phyloP scores from a whole-genome alignment of 2,888 invertebrate genomes.

The Rotaria magnacalcarata region DNA sequence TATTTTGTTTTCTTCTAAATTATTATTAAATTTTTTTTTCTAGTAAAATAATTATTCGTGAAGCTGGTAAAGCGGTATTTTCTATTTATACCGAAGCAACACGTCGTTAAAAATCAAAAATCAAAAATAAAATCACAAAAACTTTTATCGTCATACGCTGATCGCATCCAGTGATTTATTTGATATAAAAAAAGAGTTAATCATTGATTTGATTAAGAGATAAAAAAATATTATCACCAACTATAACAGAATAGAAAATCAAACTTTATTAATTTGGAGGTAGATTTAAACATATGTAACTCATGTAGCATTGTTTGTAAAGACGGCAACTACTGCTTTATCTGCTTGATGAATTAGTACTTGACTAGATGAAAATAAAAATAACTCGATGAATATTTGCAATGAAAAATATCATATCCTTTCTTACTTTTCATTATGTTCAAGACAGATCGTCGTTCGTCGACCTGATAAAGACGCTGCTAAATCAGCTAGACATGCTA shows the following conservation, averaged over 20 bases:
- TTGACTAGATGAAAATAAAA: neutral
- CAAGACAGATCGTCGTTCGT: slow-evolving; percentile 13
- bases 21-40: neutral
- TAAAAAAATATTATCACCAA: neutral
- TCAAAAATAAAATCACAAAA: too few species aligned
- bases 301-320: slow-evolving; percentile 14
- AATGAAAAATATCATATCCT: neutral
- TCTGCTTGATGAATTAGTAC: slow-evolving; percentile 1
- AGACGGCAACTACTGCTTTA: neutral
- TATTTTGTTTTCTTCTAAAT: too few species aligned
- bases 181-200: neutral
- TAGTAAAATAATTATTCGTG: slow-evolving; percentile 10
- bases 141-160: too few species aligned
- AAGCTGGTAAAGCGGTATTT: neutral
- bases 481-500: slow-evolving; percentile 7
- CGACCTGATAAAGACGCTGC: neutral
- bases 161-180: neutral
- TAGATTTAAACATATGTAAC: neutral
- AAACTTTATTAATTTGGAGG: neutral
- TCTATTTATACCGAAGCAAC: neutral
- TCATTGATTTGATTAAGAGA: neutral
- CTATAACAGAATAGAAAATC: neutral
- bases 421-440: slow-evolving; percentile 26
- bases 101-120: neutral
- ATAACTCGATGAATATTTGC: too few species aligned